Base-by-base conservation (phyloP, 2,113 vertebrate genomes). In the Noctilio leporinus region DNA sequence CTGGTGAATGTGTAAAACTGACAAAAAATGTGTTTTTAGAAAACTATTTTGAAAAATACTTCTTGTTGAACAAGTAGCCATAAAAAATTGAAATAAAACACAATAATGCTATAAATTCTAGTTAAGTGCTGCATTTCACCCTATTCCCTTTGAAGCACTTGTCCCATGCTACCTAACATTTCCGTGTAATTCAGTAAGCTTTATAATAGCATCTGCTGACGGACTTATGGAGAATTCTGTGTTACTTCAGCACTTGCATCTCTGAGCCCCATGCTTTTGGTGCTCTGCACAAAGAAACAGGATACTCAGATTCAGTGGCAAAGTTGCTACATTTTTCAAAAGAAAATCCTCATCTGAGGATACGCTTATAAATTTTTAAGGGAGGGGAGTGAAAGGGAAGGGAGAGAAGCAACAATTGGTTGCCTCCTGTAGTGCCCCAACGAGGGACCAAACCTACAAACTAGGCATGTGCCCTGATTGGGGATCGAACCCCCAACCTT, bases 1-100 rank as follows among this genome's bases (percentile, higher is more conserved):
- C 38, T 65, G 1, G 14, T 3, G 17, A 62, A 12, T 10, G 10
- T 55, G 7, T 0, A 0, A 95, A 82, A n/a, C 62, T 62, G 53
- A 81, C 5, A 92, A 43, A 69, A 91, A 55, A 69, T 0, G 8
- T 4, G 51, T 19, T 91, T 35, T n/a, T 28, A 11, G 7, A 78
- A 78, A 78, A 28, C 4, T 30, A 26, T 43, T 81, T 57, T 91
- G 75, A 88, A 92, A 91, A 97, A 78, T 11, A 26, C 45, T 97
- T 22, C 70, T 81, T 96, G 95, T 90, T 96, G 70, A 95, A 95
- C 78, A 98, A 33, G 40, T 35, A 30, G 16, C 73, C 83, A 55
- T 86, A 76, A 96, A 14, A 95, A 73, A 87, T 35, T 15, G 73
- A 93, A 26, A 88, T 20, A 20, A 96, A 91, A 94, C 45, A 94